Base-by-base conservation (phyloP, 2,113 vertebrate genomes). In the Ciconia stormi region DNA sequence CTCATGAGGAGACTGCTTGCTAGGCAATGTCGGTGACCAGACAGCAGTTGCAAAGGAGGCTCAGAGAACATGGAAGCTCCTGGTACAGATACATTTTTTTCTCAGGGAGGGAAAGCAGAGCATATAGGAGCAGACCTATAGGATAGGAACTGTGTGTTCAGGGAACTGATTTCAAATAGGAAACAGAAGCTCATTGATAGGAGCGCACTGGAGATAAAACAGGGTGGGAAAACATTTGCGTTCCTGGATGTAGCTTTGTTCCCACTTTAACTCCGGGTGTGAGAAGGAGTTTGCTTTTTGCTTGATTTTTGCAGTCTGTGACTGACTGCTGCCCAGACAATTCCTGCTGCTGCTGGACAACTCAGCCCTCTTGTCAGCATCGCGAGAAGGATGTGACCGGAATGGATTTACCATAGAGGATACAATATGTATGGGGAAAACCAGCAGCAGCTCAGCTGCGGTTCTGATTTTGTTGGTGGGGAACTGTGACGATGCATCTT, bases 401-500 rank as follows among this genome's bases (percentile, higher is more conserved):
- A 62, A 32, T 0, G 0, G 34, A 61, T 80, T 62, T 82, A 10
- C 52, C 6, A 2, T 4, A 6, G 10, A 49, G 47, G 62, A 76
- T 71, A 47, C 25, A 27, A 22, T 11, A n/a, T 2, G 5, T 17
- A 4, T 6, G 21, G n/a, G 16, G 34, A 90, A 88, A 71, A 50
- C 23, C 32, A 63, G 8, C 61, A 87, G 46, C 55, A 77, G 25
- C 76, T 84, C 34, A 61, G 61, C 46, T 53, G 38, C 1, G 1
- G 22, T 44, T 85, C 44, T 50, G 13, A 16, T 40, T 56, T 65
- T 55, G 9, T 22, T 36, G 19, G 12, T 65, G 14, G 34, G 36
- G 15, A 66, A 38, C 53, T 36, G 18, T 0, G 0, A 30, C 2
- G 11, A 63, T 59, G 44, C 29, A 10, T 49, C 65, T 67, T 38